Conservation (phyloP, 2,797 vertebrate species). For the Melanotaenia trifasciata region DNA sequence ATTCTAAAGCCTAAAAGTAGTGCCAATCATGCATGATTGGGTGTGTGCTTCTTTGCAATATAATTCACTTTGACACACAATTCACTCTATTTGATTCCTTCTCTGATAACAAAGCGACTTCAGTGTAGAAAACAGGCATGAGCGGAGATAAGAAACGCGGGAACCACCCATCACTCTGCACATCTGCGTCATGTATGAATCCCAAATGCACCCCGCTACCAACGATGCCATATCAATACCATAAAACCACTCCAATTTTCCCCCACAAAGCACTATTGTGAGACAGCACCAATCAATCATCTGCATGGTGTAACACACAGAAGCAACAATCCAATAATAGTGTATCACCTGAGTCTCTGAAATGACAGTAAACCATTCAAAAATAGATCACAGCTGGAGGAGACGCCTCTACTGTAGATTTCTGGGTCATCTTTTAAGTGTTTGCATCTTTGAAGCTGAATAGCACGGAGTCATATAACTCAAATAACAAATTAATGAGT, state of each 20-base stretch:
- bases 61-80: constrained; percentile 14
- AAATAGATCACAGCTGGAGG: constrained; percentile 51
- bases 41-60: constrained; percentile 5
- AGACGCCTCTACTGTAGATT: constrained; percentile 54
- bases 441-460: constrained; percentile 63
- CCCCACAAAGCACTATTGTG: constrained; percentile 24
- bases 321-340: constrained; percentile 63
- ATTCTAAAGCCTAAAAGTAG: constrained; percentile 13
- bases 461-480: constrained; percentile 30
- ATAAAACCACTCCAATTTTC: constrained; percentile 22
- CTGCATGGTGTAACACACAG: constrained; percentile 29
- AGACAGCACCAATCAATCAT: constrained; percentile 54
- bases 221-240: constrained; percentile 18
- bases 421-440: constrained; percentile 66
- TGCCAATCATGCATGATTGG: constrained; percentile 12
- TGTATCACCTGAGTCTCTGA: constrained; percentile 66
- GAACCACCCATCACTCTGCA: constrained; percentile 4
- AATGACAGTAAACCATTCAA: constrained; percentile 62
- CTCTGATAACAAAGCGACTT: constrained; percentile 5
- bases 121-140: constrained; percentile 11
- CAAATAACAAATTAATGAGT: constrained; percentile 20
- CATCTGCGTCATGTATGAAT: constrained; percentile 9
- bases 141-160: constrained; percentile 16
- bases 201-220: neutral
- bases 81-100: constrained; percentile 2